Base-by-base conservation (phyloP, 2,113 vertebrate species). In the Chionodraco myersi region DNA sequence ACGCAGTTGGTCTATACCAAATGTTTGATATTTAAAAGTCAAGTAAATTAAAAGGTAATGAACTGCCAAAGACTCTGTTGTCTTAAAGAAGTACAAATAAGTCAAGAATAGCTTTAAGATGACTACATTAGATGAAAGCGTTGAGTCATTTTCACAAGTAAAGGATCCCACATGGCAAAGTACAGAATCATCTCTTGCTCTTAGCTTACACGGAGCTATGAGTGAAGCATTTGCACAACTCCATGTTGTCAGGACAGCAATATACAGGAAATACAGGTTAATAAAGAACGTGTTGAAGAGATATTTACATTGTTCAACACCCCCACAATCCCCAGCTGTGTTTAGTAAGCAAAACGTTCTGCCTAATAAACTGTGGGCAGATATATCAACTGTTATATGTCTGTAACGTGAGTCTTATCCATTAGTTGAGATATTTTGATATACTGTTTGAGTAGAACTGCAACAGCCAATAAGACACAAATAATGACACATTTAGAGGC, bases 91-190 rank as follows among this genome's bases (percentile, higher is more conserved):
- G 30, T 30, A 30, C 30, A 30, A 30, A 30, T 30, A 30, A 30
- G 30, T 30, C 30, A 30, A 30, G 23, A 34, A 49, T 44, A n/a
- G 44, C 56, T 49, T 16, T 14, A 60, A 21, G 16, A 74, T 47
- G 36, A 75, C 54, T 54, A 64, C 45, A 3, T 30, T 30, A 58
- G 44, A 75, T 58, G 18, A 61, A 65, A 66, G 47, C n/a, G 14
- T 52, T 52, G 64, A 48, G 7, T 30, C 56, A 21, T 56, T 41
- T 41, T 64, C 60, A 18, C 18, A 52, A 52, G 54, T 45, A 21
- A 68, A 60, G 7, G 10, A n/a, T 52, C 74, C 36, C 36, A 41
- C 36, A 41, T 41, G 36, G 36, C 36, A 41, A 5, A 41, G 36
- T 41, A 7, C 6, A 41, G 36, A 41, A 41, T 41, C 36, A 41